Evolutionary conservation across 1,140 invertebrate genomes (phyloP).

Genomic region (Eupristina koningsbergeri): DNA sequence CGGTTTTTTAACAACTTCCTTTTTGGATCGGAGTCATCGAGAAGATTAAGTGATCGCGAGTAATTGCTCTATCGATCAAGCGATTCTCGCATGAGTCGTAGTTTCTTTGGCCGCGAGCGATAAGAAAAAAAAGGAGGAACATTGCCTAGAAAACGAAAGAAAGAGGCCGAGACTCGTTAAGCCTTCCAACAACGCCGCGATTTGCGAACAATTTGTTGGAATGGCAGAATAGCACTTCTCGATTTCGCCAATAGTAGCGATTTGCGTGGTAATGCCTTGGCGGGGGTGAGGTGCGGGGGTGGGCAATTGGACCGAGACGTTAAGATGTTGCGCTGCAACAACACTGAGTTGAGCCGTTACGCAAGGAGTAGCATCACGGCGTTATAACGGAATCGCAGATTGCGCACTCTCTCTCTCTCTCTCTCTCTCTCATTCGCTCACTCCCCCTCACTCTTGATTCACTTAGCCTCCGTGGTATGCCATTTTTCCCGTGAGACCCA

Average conservation of each 20-base stretch:
- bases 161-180: neutral
- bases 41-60: neutral
- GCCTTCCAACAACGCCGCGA: neutral
- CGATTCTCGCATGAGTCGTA: neutral
- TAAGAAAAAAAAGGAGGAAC: neutral
- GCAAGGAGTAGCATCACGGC: conserved; percentile 28
- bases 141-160: neutral
- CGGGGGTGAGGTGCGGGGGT: neutral
- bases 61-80: conserved; percentile 15
- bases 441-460: neutral
- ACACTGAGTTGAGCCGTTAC: neutral
- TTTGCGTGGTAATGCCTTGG: conserved; percentile 29
- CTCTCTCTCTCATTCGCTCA: neutral
- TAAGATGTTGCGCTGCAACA: conserved; percentile 18
- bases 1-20: neutral
- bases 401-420: conserved; percentile 13
- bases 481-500: neutral
- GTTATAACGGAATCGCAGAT: conserved; percentile 32
- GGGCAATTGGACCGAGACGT: conserved; percentile 27
- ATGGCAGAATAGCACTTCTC: neutral
- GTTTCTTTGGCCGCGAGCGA: neutral
- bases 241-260: conserved; percentile 43
- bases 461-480: neutral
- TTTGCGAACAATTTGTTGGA: conserved; percentile 9
- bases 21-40: neutral